Conservation (phyloP, 2,888 invertebrate species). For the Limulus polyphemus region DNA sequence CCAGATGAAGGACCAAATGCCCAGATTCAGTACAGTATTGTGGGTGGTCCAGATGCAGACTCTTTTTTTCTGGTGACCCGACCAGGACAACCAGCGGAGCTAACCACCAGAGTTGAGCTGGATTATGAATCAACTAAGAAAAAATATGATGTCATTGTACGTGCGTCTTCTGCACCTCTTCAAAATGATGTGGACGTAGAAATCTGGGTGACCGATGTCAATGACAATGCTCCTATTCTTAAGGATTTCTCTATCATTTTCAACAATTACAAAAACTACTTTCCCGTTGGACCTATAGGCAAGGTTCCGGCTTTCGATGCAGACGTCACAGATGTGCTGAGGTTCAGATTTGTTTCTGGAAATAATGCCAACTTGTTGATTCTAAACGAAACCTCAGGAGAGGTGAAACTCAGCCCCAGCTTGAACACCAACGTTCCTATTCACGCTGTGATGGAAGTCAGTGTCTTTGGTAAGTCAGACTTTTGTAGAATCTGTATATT, state of each 20-base stretch:
- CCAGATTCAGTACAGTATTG: constrained; percentile 83
- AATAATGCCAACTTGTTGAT: constrained; percentile 83
- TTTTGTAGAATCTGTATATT: too few relatives aligned
- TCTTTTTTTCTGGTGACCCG: constrained; percentile 68
- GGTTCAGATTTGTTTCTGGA: constrained; percentile 71
- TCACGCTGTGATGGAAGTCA: constrained; percentile 82
- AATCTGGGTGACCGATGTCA: constrained; percentile 73
- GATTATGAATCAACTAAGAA: constrained; percentile 93
- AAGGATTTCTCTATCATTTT: constrained; percentile 87
- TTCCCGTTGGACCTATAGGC: constrained; percentile 83
- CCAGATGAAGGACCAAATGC: constrained; percentile 87
- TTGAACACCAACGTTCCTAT: constrained; percentile 91
- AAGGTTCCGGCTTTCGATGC: constrained; percentile 86
- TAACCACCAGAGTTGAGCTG: constrained; percentile 75
- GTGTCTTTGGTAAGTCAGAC: constrained; percentile 54
- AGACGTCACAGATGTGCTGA: constrained; percentile 75
- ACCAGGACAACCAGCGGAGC: constrained; percentile 55
- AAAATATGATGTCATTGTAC: constrained; percentile 69
- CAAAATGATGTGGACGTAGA: constrained; percentile 78
- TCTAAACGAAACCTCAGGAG: constrained; percentile 68
- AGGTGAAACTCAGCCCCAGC: constrained; percentile 75
- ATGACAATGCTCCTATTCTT: constrained; percentile 78
- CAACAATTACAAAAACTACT: constrained; percentile 87
- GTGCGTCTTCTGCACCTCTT: constrained; percentile 80
- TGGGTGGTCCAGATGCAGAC: constrained; percentile 70